These are phyloP conservation scores for Pteropus rufus DNA, from an alignment of 2,797 vertebrate genomes.

Conservation along the genomic window DNA sequence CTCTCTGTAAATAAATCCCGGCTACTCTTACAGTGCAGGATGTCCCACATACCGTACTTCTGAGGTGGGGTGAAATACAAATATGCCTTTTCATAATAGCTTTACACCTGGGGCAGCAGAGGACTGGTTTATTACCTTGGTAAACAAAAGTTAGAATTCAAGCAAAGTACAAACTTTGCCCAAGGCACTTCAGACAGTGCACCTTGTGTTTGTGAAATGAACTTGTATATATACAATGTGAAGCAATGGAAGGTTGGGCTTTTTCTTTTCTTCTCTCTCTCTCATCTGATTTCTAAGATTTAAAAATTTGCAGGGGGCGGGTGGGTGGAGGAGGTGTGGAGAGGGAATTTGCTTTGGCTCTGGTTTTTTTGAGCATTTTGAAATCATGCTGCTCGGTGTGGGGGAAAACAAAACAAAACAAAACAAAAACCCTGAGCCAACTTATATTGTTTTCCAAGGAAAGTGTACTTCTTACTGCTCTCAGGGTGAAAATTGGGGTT, in stretches of 20 bases:
- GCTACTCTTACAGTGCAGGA: slow-evolving; percentile 67
- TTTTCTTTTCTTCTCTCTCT: neutral
- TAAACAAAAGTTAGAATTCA: slow-evolving; percentile 87
- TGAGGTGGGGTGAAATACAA: slow-evolving; percentile 84
- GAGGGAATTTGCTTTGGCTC: neutral
- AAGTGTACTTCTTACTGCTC: neutral
- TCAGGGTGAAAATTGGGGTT: neutral
- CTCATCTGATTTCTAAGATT: slow-evolving; percentile 65
- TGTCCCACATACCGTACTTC: slow-evolving; percentile 81
- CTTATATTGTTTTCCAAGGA: slow-evolving; percentile 50
- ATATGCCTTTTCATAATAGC: slow-evolving; percentile 85
- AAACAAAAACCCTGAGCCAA: neutral
- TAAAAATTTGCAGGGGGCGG: slow-evolving; percentile 56
- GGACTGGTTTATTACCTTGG: slow-evolving; percentile 84
- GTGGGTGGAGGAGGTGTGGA: neutral
- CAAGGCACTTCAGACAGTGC: slow-evolving; percentile 83
- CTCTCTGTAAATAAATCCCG: slow-evolving; percentile 47
- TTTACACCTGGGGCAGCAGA: slow-evolving; percentile 86
- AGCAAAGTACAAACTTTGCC: slow-evolving; percentile 89
- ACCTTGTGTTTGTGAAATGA: slow-evolving; percentile 84
- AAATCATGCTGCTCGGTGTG: slow-evolving; percentile 51
- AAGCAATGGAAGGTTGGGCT: slow-evolving; percentile 72
- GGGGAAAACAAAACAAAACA: neutral
- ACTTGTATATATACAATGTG: slow-evolving; percentile 71
- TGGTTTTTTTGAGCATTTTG: slow-evolving; percentile 10